These are phyloP conservation scores for Meteorus sp. DNA, from an alignment of 1,140 invertebrate species.

Conservation along the genomic window DNA sequence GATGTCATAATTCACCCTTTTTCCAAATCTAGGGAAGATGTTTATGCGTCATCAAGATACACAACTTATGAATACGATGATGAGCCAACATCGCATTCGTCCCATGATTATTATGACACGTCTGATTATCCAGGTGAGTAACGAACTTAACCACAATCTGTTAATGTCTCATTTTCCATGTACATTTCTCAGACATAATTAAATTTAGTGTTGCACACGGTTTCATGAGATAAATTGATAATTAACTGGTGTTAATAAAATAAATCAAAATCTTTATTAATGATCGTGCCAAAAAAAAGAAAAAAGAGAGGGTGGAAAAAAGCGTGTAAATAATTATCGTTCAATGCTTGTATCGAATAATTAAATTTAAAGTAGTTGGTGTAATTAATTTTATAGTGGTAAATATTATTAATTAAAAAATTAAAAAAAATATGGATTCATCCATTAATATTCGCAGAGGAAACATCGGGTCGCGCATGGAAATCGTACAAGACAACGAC, in stretches of 20 bases:
- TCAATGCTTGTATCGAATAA: no score
- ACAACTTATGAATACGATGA: constrained; percentile 55
- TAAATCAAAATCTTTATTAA: no score
- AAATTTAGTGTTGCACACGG: constrained; percentile 2
- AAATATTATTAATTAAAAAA: background rate
- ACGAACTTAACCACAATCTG: constrained; percentile 1
- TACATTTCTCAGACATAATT: background rate
- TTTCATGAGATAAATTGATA: background rate
- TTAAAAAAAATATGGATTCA: constrained; percentile 33
- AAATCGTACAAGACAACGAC: constrained; percentile 60
- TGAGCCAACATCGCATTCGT: constrained; percentile 47
- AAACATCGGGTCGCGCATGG: constrained; percentile 57
- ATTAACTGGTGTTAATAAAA: no score
- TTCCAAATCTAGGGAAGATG: constrained; percentile 40
- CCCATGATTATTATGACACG: constrained; percentile 55
- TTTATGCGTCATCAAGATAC: constrained; percentile 47
- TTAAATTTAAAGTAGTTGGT: background rate
- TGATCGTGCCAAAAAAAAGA: background rate
- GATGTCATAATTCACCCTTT: constrained; percentile 24
- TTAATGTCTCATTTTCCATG: background rate
- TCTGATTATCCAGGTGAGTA: constrained; percentile 55
- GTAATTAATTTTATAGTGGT: background rate
- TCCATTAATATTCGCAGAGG: constrained; percentile 57
- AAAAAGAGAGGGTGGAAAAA: background rate
- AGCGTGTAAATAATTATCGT: background rate